Conservation (phyloP, 2,797 vertebrate genomes). For the Arnoldichthys spilopterus region DNA sequence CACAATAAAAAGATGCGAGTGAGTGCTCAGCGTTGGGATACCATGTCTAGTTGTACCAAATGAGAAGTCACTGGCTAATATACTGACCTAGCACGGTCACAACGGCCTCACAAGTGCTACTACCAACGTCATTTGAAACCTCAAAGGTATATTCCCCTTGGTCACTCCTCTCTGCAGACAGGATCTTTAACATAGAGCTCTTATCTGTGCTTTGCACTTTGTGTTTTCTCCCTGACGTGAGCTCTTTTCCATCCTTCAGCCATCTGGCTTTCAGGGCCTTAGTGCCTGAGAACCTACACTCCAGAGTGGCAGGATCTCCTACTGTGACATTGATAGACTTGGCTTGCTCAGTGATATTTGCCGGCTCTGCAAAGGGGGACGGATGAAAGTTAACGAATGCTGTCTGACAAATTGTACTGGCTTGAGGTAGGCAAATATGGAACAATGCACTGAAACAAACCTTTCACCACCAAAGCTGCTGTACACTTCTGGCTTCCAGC, state of each 20-base stretch:
- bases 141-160: slow-evolving; percentile 91
- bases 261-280: slow-evolving; percentile 89
- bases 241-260: slow-evolving; percentile 88
- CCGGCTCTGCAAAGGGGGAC: slow-evolving; percentile 87
- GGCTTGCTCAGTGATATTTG: slow-evolving; percentile 89
- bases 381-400: slow-evolving; percentile 11
- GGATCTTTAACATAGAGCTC: slow-evolving; percentile 90
- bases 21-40: not conserved
- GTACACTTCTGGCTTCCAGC: slow-evolving; percentile 94
- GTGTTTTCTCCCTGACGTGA: slow-evolving; percentile 85
- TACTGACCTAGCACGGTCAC: slow-evolving; percentile 93
- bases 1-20: slow-evolving; percentile 45
- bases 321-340: slow-evolving; percentile 95
- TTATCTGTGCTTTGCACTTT: slow-evolving; percentile 91
- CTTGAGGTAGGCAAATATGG: not conserved
- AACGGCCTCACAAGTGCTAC: slow-evolving; percentile 85
- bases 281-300: slow-evolving; percentile 93
- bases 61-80: not conserved
- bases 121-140: slow-evolving; percentile 93
- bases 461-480: slow-evolving; percentile 91
- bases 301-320: slow-evolving; percentile 93
- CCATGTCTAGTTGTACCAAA: not conserved
- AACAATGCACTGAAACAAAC: slow-evolving; percentile 76
- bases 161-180: slow-evolving; percentile 88
- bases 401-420: not conserved